phyloP scores from a whole-genome alignment of 2,797 vertebrate species.

The Leuciscus waleckii region DNA sequence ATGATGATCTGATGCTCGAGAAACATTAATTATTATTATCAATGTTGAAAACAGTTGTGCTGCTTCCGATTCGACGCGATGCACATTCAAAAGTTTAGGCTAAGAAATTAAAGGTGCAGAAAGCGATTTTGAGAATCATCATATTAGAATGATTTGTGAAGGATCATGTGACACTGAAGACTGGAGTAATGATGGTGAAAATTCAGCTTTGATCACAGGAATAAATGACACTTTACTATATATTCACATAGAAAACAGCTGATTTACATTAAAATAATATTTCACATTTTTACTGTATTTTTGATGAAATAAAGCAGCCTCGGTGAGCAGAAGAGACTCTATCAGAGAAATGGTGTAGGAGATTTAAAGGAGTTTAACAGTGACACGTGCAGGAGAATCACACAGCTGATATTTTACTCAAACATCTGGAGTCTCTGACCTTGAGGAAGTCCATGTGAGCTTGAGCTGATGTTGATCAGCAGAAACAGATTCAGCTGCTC shows the following conservation, averaged over 20 bases:
- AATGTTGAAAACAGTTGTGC: no score
- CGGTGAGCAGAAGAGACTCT: neutral
- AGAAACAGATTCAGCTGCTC: neutral
- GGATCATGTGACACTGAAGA: neutral
- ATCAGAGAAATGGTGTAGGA: neutral
- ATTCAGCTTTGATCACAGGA: neutral
- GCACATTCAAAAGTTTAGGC: no score
- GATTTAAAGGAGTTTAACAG: neutral
- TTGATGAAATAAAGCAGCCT: neutral
- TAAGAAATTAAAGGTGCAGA: no score
- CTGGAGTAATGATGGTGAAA: no score
- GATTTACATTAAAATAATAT: fast-evolving
- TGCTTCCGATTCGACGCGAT: no score
- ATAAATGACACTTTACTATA: neutral
- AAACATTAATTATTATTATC: no score
- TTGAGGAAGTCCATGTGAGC: neutral
- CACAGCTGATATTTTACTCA: neutral
- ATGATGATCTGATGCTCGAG: neutral
- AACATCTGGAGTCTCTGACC: neutral
- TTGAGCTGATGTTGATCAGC: neutral
- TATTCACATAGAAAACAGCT: neutral
- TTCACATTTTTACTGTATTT: neutral
- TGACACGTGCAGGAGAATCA: neutral
- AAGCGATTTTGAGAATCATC: neutral
- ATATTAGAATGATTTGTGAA: neutral